Conservation (phyloP, 2,888 invertebrate species). For the Drosophila nr. fundita region DNA sequence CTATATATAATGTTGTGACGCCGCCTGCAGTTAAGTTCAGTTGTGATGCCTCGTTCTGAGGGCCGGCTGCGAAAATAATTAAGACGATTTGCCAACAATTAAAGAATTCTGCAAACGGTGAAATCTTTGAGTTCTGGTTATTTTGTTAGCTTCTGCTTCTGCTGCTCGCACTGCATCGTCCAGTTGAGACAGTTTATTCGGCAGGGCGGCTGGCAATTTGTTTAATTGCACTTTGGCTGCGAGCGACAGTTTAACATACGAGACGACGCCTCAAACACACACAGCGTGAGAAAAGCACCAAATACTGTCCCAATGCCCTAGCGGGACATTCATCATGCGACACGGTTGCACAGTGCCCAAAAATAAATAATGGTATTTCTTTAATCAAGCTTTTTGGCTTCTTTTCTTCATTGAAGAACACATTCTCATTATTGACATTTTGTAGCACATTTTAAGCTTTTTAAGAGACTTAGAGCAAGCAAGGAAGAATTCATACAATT, state of each 20-base stretch:
- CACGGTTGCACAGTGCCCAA: conserved; percentile 40
- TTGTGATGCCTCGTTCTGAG: conserved; percentile 42
- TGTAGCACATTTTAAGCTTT: not conserved
- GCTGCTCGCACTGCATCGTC: not conserved
- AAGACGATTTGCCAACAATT: conserved; percentile 85
- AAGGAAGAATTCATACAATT: too few species aligned
- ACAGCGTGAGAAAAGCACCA: conserved; percentile 75
- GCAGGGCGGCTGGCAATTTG: conserved; percentile 79
- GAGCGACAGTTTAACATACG: conserved; percentile 84
- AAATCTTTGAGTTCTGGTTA: not conserved
- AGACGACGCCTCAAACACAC: conserved; percentile 66
- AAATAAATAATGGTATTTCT: not conserved
- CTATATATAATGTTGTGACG: conserved; percentile 45
- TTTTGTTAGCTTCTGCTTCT: not conserved
- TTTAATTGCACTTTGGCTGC: conserved; percentile 84
- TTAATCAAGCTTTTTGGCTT: not conserved
- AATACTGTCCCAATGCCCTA: conserved; percentile 51
- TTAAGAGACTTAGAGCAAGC: not conserved
- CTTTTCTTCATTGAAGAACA: too few species aligned
- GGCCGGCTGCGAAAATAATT: conserved; percentile 81
- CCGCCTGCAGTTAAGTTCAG: conserved; percentile 45
- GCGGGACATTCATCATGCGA: conserved; percentile 67
- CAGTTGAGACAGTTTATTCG: conserved; percentile 6
- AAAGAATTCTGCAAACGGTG: conserved; percentile 78
- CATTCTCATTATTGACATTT: too few species aligned